Evolutionary conservation across 2,888 invertebrate species (phyloP), one percentile per base, ranked within the genome.

Genomic region (Antheraea assamensis): DNA sequence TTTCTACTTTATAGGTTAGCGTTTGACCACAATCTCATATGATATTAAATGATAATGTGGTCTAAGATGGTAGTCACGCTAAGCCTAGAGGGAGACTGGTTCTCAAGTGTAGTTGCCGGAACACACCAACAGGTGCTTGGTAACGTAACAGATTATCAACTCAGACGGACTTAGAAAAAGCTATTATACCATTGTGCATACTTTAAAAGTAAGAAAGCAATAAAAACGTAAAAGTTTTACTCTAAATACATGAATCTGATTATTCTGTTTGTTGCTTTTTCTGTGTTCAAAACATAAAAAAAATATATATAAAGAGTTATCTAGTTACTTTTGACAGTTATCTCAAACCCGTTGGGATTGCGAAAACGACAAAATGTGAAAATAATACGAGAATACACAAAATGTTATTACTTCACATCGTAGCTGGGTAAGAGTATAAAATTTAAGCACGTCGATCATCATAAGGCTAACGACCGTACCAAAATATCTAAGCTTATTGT

Each of bases 401-500:
- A 78, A 77, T 75, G 76, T 77, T 76, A 77, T 75, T 77, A 77
- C 77, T 73, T 75, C 77, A 76, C 77, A 79, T 78, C 75, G 75
- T 74, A 76, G 78, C 79, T 78, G 77, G 49, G 42, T 58, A 61
- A 61, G 71, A 71, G 13, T 58, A 82, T 82, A 78, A 78, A 80
- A 82, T 79, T 81, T 79, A 80, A 81, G 78, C 79, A 82, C 79
- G 80, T 75, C 79, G 77, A 73, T 77, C 17, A 64, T 30, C 83
- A 84, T 83, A 83, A 81, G 78, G 79, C 81, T 82, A 84, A 84
- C 81, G 83, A 83, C 83, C 79, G 81, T 80, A 84, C 84, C 80
- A 78, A 78, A 76, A 77, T 75, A 76, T 73, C 78, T 77, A 79
- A 78, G 76, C 75, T 74, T 80, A 78, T 82, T 78, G 78, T 77